Conservation (phyloP, 2,113 vertebrate genomes). For the Elgaria multicarinata region DNA sequence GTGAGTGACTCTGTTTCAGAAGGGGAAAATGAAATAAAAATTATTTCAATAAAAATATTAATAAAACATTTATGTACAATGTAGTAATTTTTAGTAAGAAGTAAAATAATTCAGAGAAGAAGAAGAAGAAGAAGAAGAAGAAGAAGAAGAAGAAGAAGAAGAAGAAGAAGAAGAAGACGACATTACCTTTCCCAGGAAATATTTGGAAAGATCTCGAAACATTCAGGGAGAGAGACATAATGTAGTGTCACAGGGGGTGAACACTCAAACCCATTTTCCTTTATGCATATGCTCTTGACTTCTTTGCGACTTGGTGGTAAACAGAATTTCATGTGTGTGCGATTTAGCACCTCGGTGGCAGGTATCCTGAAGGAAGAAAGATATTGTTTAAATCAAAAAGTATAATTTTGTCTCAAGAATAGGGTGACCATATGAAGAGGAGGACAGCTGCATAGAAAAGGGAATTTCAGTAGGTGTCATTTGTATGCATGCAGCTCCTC, state of each 20-base stretch:
- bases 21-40: too few species aligned
- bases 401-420: neutral
- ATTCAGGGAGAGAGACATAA: conserved; percentile 79
- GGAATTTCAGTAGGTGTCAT: too few species aligned
- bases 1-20: neutral
- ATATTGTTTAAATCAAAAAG: conserved; percentile 5
- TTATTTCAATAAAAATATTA: neutral
- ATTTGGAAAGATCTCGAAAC: conserved; percentile 74
- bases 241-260: conserved; percentile 69
- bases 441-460: too few species aligned
- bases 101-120: neutral
- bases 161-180: too few species aligned
- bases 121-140: too few species aligned
- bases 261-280: conserved; percentile 73
- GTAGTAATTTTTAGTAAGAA: neutral
- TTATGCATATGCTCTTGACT: conserved; percentile 78
- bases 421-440: neutral
- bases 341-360: conserved; percentile 75
- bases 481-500: too few species aligned
- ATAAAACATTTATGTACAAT: neutral
- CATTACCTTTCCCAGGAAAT: conserved; percentile 84
- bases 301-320: conserved; percentile 83
- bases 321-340: conserved; percentile 80
- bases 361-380: conserved; percentile 70
- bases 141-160: too few species aligned